Evolutionary conservation across 2,113 vertebrate species (phyloP), one percentile per base, ranked within the genome.

Genomic region (Pluvialis apricaria): DNA sequence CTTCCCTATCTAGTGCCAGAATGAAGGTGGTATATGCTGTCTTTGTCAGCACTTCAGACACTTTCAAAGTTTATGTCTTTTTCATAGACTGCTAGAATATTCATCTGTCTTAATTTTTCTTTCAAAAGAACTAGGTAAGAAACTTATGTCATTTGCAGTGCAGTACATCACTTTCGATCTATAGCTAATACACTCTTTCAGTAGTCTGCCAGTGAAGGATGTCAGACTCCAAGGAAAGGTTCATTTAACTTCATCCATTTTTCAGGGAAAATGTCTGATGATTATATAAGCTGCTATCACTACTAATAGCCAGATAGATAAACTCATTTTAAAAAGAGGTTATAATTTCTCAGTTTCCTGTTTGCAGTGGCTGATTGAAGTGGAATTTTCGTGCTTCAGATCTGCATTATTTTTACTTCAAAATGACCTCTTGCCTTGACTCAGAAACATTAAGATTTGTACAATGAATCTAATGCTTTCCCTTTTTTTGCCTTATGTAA

Each of bases 191-290:
- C 11, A 28, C 7, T 91, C 61, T 92, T 96, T 96, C 83, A 95
- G 92, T 26, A 93, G 36, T 40, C 76, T 94, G 69, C 40, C 78
- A 94, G 49, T 91, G 90, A 97, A 77, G 92, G 89, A 96, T 80
- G 81, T 95, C 91, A 96, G 58, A 45, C 47, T 90, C 83, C 40
- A 95, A 93, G 55, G 13, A 96, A 92, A 61, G 62, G 73, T 91
- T 97, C 81, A 88, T 97, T 98, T 97, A 96, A 92, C 61, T 95
- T 94, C 81, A 90, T 96, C 62, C 42, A 83, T 94, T 97, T 96
- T 97, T 57, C 90, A 94, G 21, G 36, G 51, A 88, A 96, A 97
- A 92, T 47, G 10, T 65, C 84, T 88, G 52, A 45, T 87, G 69
- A 83, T 96, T 97, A 89, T 83, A 42, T 92, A 97, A 97, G 36